Evolutionary conservation across 30 jellyfish, hydroid and myxozoan species (phyloP), one percentile per base, ranked within the genome.

Genomic region (Chironex yamaguchii): DNA sequence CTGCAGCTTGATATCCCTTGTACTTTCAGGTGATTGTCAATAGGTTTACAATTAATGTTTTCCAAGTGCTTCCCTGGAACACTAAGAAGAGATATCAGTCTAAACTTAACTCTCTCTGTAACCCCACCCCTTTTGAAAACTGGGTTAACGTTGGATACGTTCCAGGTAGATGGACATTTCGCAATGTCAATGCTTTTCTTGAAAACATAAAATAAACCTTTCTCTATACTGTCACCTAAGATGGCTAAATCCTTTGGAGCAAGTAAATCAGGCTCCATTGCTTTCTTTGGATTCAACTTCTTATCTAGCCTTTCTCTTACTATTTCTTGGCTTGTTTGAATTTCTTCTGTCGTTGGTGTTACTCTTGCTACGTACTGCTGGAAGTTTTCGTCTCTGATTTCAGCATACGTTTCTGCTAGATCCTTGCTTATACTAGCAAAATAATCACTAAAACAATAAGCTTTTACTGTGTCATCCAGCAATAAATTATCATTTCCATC

Each of bases 1-100:
- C 71, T 4, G 4, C 22, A 54, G 22, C 71, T 4, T 54, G 71
- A 54, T 3, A 54, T 4, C 31, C 52, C 51, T 81, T 25, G 76
- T 81, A 67, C 21, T 52, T 84, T 79, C 27, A 70, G 82, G 58
- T 71, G 94, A 17, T 70, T 68, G 62, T 84, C 94, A 54, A 54
- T n/a, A 28, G 72, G 3, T 54, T 54, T 54, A 54, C 11, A 54
- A 54, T 14, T 54, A 4, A 54, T 21, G 23, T 54, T 31, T 54
- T 54, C 25, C 72, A 11, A 21, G 72, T 14, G 72, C 72, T 54
- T 54, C 72, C 25, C 72, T 54, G 25, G 72, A 21, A 54, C 72
- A 54, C 25, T 54, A 21, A 54, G 72, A 54, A 54, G 72, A 21
- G 24, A 21, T 9, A 54, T 54, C 3, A 31, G 72, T 21, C 72